Percentiles rank a stretch among this genome's conserved stretches.
These are phyloP conservation scores for Peromyscus polionotus DNA, from an alignment of 2,113 vertebrate genomes.

Conservation along the genomic window DNA sequence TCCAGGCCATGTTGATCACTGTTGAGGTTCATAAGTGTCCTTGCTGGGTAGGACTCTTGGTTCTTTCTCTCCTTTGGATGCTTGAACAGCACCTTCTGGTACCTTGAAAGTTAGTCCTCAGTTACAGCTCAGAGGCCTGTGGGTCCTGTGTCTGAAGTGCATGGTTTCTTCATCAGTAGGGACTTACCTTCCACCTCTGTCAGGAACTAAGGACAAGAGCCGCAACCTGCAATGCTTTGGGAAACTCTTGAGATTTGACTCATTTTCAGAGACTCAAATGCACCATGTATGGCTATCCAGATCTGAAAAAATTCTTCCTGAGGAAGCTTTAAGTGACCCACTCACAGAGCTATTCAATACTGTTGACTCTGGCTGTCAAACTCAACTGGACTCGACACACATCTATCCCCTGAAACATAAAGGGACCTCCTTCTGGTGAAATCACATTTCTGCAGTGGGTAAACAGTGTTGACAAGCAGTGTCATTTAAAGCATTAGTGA, in stretches of 20 bases:
- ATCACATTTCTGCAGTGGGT: not conserved
- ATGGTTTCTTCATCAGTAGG: not conserved
- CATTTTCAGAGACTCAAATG: conserved; percentile 4
- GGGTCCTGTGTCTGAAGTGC: not conserved
- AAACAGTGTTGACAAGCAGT: not conserved
- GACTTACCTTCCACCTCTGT: not conserved
- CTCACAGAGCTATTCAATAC: not conserved
- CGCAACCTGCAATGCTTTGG: not conserved
- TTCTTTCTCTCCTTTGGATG: not conserved
- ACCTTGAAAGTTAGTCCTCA: not conserved
- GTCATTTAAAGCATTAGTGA: not conserved
- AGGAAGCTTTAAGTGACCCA: not conserved
- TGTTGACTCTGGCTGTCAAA: not conserved
- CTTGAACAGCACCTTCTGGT: not conserved
- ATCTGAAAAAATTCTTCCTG: conserved; percentile 22
- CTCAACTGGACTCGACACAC: not conserved
- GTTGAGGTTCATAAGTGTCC: not conserved
- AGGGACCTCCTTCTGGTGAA: not conserved
- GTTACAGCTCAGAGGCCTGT: not conserved
- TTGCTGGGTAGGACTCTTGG: not conserved
- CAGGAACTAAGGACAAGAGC: too few relatives aligned
- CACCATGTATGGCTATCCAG: not conserved
- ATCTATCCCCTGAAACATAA: conserved; percentile 4
- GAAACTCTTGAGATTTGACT: not conserved
- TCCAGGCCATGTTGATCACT: not conserved